phyloP scores from a whole-genome alignment of 2,888 invertebrate genomes.

The Xestoiulus laeticollis region DNA sequence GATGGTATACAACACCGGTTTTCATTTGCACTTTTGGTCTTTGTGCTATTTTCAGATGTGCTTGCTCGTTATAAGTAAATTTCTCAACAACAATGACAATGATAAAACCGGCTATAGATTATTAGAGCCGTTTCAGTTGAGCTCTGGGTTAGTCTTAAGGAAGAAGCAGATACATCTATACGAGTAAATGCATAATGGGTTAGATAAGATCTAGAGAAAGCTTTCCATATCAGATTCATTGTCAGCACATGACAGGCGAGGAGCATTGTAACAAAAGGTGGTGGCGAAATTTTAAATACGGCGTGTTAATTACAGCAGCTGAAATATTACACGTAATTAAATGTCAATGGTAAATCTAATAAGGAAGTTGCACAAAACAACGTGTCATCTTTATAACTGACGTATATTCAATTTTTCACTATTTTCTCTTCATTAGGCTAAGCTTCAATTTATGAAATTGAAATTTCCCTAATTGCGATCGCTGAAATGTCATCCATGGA shows the following conservation, averaged over 20 bases:
- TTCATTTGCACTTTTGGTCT: slow-evolving; percentile 14
- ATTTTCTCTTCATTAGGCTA: not conserved
- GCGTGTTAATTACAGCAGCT: not conserved
- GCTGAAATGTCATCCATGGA: not conserved
- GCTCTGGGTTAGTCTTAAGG: not conserved
- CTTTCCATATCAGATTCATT: slow-evolving; percentile 17
- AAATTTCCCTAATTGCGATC: not conserved
- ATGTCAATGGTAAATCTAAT: slow-evolving; percentile 24
- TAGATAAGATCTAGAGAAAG: not conserved
- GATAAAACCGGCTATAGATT: not conserved
- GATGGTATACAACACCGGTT: not conserved
- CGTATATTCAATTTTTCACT: not conserved
- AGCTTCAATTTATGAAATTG: not conserved
- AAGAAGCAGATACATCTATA: not conserved
- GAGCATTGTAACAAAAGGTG: not conserved
- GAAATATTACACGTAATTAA: slow-evolving; percentile 31
- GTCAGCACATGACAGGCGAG: not conserved
- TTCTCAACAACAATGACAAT: not conserved
- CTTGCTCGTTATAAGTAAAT: not conserved
- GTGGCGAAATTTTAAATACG: not conserved
- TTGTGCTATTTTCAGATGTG: not conserved
- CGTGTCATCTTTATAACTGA: not conserved
- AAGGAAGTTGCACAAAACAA: not conserved
- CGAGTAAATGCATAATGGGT: not conserved
- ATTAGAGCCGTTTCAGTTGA: not conserved